phyloP scores from a whole-genome alignment of 2,888 invertebrate species.

The Proisotoma minuta region DNA sequence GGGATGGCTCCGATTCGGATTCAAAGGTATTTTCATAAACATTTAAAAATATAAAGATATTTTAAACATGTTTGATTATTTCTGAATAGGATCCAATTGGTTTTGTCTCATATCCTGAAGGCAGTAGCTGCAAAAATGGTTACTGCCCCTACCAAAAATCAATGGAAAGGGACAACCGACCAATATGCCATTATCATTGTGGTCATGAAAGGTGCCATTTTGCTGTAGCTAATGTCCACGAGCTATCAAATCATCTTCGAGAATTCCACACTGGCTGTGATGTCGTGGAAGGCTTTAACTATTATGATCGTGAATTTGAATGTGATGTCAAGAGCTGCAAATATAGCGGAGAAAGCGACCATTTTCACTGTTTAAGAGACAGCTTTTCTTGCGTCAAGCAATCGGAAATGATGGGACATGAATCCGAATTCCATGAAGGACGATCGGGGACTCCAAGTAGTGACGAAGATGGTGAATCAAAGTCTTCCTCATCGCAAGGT shows the following conservation, averaged over 20 bases:
- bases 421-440: constrained; percentile 55
- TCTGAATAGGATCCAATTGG: constrained; percentile 46
- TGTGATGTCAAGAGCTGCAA: constrained; percentile 63
- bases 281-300: constrained; percentile 78
- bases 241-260: constrained; percentile 74
- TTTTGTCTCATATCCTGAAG: constrained; percentile 47
- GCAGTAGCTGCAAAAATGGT: constrained; percentile 67
- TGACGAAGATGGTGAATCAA: constrained; percentile 47
- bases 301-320: constrained; percentile 69
- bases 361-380: constrained; percentile 69
- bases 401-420: constrained; percentile 68
- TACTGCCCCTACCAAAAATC: constrained; percentile 63
- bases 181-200: constrained; percentile 74
- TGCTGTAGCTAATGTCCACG: constrained; percentile 73
- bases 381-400: constrained; percentile 56
- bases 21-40: constrained; percentile 32
- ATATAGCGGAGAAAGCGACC: constrained; percentile 50
- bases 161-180: constrained; percentile 51
- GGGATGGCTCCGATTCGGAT: constrained; percentile 37
- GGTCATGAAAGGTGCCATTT: constrained; percentile 69
- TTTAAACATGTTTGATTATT: background rate
- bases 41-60: background rate
- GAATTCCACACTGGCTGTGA: constrained; percentile 79
- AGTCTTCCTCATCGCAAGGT: constrained; percentile 43
- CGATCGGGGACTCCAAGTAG: constrained; percentile 49